Evolutionary conservation across 2,113 vertebrate species (phyloP), one percentile per base, ranked within the genome.

Genomic region (Dipodomys spectabilis): DNA sequence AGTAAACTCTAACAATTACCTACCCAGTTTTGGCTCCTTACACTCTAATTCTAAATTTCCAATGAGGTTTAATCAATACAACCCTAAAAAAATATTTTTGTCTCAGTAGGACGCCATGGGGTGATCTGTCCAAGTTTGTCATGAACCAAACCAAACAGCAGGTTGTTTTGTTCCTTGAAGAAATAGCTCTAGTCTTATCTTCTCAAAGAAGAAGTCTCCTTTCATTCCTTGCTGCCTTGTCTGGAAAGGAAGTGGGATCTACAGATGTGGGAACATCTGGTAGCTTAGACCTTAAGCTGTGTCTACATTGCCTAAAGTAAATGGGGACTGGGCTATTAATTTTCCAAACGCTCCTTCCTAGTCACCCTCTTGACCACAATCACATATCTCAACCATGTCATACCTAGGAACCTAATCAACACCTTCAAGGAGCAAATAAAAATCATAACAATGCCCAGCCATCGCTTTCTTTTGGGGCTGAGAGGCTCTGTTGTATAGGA

Each of bases 1-100:
- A 87, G 27, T 27, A 94, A 93, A 85, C 39, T 49, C n/a, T 94
- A 22, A 82, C 20, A 96, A 71, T 93, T 93, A 84, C 6, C 20
- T 90, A 81, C 12, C 53, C 35, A 67, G 72, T 78, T 97, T 72
- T 78, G 80, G 20, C 32, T 25, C 30, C 13, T 65, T 82, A 82
- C 94, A 82, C 25, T 30, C 65, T 23, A 96, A 69, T 22, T 96
- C 78, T 93, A 85, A 91, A 85, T 90, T 93, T 91, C 32, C 45
- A 92, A 16, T 68, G 27, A 93, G n/a, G 30, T 45, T 89, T 82
- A 81, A 93, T 82, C 60, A 64, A 91, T 10, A 79, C 11, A 72
- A 80, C 2, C 45, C 80, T 82, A 67, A 80, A 73, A 92, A 93
- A 79, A 64, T 35, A 78, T 84, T 20, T 88, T 90, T 94, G 75